Conservation (phyloP, 2,113 vertebrate genomes). For the Mastomys coucha region DNA sequence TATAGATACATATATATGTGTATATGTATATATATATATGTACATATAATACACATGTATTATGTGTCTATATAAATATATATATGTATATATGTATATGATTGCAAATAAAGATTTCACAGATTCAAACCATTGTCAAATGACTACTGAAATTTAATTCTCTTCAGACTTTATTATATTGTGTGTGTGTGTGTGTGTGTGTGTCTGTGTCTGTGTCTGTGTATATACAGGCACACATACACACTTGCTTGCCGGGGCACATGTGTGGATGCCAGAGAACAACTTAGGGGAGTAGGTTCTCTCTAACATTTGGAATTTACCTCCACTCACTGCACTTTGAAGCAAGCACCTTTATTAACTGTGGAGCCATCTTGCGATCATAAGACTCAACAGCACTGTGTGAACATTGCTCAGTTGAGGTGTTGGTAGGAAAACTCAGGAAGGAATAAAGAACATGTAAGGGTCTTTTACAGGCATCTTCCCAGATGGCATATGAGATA, state of each 20-base stretch:
- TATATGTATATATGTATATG: background rate
- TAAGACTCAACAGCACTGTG: background rate
- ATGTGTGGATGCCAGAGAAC: background rate
- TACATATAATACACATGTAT: no score
- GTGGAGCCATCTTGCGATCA: background rate
- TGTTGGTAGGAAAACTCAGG: background rate
- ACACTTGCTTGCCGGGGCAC: background rate
- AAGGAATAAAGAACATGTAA: background rate
- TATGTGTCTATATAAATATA: no score
- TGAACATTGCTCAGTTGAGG: background rate
- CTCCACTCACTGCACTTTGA: background rate
- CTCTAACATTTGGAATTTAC: background rate
- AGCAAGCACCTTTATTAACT: background rate
- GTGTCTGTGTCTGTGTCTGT: background rate
- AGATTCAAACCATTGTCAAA: background rate
- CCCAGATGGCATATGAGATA: background rate
- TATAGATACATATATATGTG: no score
- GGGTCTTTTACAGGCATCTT: background rate
- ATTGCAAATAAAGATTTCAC: conserved; percentile 2
- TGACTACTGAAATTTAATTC: background rate
- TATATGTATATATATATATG: no score
- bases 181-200: background rate
- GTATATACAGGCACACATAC: background rate
- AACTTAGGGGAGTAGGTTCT: background rate
- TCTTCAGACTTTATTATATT: background rate